phyloP scores from a whole-genome alignment of 2,888 invertebrate species.

The Lacanobia wlatinum region DNA sequence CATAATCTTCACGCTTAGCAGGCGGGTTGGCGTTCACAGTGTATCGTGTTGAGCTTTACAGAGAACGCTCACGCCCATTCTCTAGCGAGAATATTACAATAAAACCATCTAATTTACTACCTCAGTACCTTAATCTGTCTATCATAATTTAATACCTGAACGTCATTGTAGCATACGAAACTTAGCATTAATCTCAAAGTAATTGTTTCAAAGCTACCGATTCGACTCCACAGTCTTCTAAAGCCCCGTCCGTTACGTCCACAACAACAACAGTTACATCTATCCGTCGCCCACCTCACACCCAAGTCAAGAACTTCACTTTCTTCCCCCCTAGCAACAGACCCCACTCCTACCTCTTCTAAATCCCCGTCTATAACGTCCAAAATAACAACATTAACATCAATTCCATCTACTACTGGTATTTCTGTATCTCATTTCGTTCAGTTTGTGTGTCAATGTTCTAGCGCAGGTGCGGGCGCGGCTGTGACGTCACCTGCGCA shows the following conservation, averaged over 20 bases:
- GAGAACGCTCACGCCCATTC: too few relatives aligned
- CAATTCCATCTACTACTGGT: constrained; percentile 1
- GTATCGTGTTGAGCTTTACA: too few relatives aligned
- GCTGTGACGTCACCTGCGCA: constrained; percentile 67
- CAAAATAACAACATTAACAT: constrained; percentile 29
- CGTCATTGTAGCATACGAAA: not conserved
- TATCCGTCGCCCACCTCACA: not conserved
- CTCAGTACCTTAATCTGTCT: too few relatives aligned
- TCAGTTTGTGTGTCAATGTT: constrained; percentile 68
- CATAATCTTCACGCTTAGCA: too few relatives aligned
- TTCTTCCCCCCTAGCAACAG: not conserved
- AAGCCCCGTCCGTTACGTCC: not conserved
- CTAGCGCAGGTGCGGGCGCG: constrained; percentile 66
- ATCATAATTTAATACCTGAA: not conserved
- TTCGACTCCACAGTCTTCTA: too few relatives aligned
- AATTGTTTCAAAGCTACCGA: too few relatives aligned
- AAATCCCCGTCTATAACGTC: not conserved
- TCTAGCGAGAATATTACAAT: too few relatives aligned
- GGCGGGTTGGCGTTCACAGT: too few relatives aligned
- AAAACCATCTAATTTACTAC: too few relatives aligned
- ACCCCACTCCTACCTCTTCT: not conserved
- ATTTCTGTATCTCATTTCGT: constrained; percentile 40
- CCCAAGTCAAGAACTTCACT: not conserved
- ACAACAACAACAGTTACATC: not conserved
- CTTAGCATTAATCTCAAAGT: not conserved